A percentile compares a stretch with the other conserved stretches of the same genome.
Conservation (phyloP, 2,888 invertebrate species). For the Microctonus aethiopoides region DNA sequence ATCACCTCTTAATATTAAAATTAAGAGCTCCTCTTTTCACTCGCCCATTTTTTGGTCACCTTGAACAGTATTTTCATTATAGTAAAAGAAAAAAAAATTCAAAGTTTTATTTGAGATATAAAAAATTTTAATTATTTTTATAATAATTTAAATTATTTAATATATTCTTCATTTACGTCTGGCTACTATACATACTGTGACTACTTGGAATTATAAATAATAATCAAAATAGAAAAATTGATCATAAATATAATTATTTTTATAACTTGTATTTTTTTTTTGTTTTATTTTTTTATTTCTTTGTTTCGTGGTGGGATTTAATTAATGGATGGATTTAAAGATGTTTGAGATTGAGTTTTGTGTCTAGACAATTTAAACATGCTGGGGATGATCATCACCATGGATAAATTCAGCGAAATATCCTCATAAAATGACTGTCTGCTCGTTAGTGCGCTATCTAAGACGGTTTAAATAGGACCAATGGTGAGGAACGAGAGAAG, state of each 20-base stretch:
- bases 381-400: background rate
- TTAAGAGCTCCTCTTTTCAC: no score
- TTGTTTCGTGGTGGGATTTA: background rate
- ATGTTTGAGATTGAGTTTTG: background rate
- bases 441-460: background rate
- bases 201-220: background rate
- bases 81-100: no score
- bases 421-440: slow-evolving; percentile 2
- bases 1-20: no score
- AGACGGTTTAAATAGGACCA: background rate
- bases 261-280: no score
- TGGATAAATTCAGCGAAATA: background rate
- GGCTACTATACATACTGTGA: background rate
- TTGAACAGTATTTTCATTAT: no score
- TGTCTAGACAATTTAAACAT: background rate
- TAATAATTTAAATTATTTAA: background rate
- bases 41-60: no score
- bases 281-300: no score
- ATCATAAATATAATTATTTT: no score
- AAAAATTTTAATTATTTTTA: no score
- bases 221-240: no score
- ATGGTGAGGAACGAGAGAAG: background rate
- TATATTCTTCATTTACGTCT: background rate
- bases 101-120: no score
- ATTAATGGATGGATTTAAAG: background rate